Evolutionary conservation across 2,888 invertebrate species (phyloP).

Genomic region (Stictocephala bisonia): DNA sequence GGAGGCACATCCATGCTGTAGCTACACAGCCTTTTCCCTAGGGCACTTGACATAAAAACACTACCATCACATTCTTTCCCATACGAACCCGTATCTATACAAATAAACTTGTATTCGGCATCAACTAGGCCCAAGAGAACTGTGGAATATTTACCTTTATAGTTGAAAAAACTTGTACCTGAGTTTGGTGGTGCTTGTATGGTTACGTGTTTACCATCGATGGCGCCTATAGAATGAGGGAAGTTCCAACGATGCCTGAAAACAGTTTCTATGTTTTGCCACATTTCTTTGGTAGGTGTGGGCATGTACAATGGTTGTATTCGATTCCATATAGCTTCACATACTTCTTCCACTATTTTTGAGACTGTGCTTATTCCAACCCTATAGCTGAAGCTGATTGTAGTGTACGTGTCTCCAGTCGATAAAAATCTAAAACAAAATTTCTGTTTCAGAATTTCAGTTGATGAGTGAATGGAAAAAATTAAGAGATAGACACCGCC

Average conservation of each 20-base stretch:
- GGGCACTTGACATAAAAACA: slow-evolving; percentile 42
- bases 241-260: slow-evolving; percentile 5
- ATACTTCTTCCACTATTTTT: slow-evolving; percentile 9
- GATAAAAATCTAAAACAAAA: no score
- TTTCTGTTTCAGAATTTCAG: no score
- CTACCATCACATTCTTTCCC: slow-evolving; percentile 48
- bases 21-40: no score
- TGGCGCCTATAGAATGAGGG: not conserved
- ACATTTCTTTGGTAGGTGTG: not conserved
- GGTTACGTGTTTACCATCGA: no score
- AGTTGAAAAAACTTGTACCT: not conserved
- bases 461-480: no score
- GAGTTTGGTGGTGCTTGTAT: no score
- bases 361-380: not conserved
- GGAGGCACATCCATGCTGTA: no score
- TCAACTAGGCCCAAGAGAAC: slow-evolving; percentile 49
- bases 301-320: slow-evolving; percentile 22
- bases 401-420: no score
- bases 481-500: no score
- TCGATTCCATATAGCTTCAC: slow-evolving; percentile 7
- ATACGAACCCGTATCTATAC: slow-evolving; percentile 34
- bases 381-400: slow-evolving; percentile 25
- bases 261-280: not conserved
- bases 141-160: slow-evolving; percentile 19
- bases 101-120: slow-evolving; percentile 47